Conservation (phyloP, 2,888 invertebrate species). For the Drosophila fungiperda region DNA sequence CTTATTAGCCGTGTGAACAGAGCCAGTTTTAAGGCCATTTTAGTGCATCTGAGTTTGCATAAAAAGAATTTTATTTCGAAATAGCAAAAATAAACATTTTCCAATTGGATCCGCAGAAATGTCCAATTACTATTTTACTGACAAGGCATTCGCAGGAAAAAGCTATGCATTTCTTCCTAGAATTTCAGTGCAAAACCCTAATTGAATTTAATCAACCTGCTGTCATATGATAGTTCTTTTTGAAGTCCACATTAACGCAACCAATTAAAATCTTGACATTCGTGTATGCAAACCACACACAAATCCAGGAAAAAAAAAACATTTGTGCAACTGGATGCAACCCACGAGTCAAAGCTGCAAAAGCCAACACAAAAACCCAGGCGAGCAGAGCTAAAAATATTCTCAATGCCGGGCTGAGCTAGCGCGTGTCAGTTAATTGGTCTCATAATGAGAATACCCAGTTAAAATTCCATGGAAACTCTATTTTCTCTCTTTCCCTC, state of each 20-base stretch:
- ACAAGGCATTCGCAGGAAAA: neutral
- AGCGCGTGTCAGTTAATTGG: constrained; percentile 2
- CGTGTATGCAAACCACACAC: neutral
- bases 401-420: neutral
- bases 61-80: no score
- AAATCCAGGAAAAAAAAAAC: neutral
- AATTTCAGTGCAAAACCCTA: neutral
- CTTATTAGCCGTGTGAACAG: neutral
- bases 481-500: neutral
- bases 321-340: neutral
- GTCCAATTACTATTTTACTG: neutral
- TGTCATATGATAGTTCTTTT: neutral
- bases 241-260: neutral
- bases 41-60: neutral
- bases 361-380: neutral
- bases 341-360: neutral
- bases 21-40: neutral
- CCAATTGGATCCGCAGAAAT: no score
- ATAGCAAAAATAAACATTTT: no score
- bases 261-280: neutral
- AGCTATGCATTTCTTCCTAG: neutral
- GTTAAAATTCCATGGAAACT: constrained; percentile 25
- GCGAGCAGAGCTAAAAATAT: constrained; percentile 1
- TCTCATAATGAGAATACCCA: constrained; percentile 1
- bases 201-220: neutral